Percentiles rank a stretch among this genome's conserved stretches.
phyloP scores from a whole-genome alignment of 23 tunicate genomes.

The Styela clava region DNA sequence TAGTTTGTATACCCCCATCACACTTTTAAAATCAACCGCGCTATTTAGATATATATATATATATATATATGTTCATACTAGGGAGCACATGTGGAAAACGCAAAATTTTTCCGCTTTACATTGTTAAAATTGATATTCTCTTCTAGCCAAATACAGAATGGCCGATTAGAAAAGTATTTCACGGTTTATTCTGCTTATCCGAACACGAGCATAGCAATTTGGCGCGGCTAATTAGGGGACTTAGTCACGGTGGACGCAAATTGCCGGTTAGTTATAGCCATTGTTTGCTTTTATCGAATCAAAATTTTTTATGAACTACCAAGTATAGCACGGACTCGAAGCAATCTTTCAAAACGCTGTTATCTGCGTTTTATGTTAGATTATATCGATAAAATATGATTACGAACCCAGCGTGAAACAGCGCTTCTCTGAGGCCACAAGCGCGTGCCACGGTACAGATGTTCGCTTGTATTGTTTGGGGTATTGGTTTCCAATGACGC shows the following conservation, averaged over 20 bases:
- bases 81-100: not conserved
- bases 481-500: not conserved
- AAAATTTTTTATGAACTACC: not conserved
- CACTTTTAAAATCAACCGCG: too few species aligned
- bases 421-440: not conserved
- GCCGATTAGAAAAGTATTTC: not conserved
- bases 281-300: not conserved
- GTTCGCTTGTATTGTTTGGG: not conserved
- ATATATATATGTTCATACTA: too few species aligned
- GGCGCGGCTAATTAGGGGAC: not conserved
- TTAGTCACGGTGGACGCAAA: not conserved
- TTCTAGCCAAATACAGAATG: not conserved
- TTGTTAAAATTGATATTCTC: not conserved
- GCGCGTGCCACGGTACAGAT: slow-evolving; percentile 1
- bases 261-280: not conserved
- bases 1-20: too few species aligned
- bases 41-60: too few species aligned
- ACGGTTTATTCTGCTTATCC: not conserved
- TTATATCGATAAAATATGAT: too few species aligned
- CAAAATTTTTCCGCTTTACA: not conserved
- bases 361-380: too few species aligned
- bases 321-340: too few species aligned
- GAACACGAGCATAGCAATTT: not conserved
- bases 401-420: not conserved
- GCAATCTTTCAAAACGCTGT: too few species aligned